A percentile compares a stretch with the other conserved stretches of the same genome.
phyloP scores from a whole-genome alignment of 2,113 vertebrate genomes.

The Ranitomeya variabilis region DNA sequence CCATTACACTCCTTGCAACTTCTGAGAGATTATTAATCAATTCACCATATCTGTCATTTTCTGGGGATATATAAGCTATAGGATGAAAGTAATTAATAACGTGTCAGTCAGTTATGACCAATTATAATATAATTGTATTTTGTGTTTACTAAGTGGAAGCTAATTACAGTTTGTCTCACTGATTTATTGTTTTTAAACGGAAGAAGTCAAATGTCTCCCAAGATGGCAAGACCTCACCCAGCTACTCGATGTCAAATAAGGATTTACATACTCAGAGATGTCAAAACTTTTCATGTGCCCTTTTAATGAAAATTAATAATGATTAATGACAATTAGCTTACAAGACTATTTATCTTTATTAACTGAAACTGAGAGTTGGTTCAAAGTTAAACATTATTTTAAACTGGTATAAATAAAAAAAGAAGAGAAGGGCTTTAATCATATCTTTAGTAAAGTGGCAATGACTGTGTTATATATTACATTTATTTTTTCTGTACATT shows the following conservation, averaged over 20 bases:
- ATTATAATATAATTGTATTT: conserved; percentile 50
- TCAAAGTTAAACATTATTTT: not conserved
- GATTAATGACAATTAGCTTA: conserved; percentile 31
- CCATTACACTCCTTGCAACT: not conserved
- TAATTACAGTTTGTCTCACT: conserved; percentile 47
- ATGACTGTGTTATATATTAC: too few species aligned
- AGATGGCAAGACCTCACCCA: conserved; percentile 29
- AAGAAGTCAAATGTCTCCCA: conserved; percentile 23
- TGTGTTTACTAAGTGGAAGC: conserved; percentile 34
- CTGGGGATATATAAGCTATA: not conserved
- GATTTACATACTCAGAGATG: not conserved
- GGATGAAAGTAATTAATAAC: conserved; percentile 14
- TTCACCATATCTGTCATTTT: conserved; percentile 19
- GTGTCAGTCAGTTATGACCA: conserved; percentile 28
- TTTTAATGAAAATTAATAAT: conserved; percentile 44
- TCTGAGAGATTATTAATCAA: conserved; percentile 1
- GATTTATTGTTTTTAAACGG: conserved; percentile 45
- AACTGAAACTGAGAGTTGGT: conserved; percentile 10
- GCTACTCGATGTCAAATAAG: conserved; percentile 5
- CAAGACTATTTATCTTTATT: conserved; percentile 46
- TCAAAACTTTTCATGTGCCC: conserved; percentile 9
- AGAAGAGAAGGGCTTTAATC: not conserved
- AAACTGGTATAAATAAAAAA: not conserved
- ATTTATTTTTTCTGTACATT: too few species aligned
- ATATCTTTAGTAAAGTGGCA: not conserved